These are phyloP conservation scores for Synergus itoensis DNA, from an alignment of 2,888 invertebrate genomes.

Conservation along the genomic window DNA sequence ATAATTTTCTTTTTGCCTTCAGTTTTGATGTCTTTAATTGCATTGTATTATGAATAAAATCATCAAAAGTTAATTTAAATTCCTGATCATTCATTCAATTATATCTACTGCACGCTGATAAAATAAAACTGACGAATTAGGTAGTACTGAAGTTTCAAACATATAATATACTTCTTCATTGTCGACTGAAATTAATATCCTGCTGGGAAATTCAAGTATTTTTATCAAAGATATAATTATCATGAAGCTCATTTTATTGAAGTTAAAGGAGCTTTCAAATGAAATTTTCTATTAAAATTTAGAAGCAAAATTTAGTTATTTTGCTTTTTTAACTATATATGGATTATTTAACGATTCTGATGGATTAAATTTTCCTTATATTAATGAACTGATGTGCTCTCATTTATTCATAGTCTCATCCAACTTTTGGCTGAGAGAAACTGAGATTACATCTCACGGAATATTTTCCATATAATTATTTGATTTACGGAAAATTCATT, in stretches of 20 bases:
- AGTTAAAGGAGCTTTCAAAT: too few relatives aligned
- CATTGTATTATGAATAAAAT: background rate
- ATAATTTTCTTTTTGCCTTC: background rate
- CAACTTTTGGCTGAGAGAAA: background rate
- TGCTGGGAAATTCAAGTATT: background rate
- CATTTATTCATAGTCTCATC: background rate
- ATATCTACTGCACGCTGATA: background rate
- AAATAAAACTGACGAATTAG: background rate
- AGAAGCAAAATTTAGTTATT: too few relatives aligned
- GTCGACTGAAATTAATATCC: background rate
- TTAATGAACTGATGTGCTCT: background rate
- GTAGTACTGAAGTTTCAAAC: too few relatives aligned
- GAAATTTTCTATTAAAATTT: too few relatives aligned
- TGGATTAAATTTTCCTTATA: too few relatives aligned
- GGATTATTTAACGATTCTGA: too few relatives aligned
- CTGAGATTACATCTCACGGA: background rate
- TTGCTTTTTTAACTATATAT: too few relatives aligned
- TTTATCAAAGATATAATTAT: background rate
- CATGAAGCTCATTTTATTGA: too few relatives aligned
- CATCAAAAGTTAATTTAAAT: conserved; percentile 2
- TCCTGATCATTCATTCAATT: conserved; percentile 2
- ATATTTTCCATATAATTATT: too few relatives aligned
- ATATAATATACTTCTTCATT: too few relatives aligned
- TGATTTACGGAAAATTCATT: background rate
- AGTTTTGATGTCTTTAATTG: background rate